phyloP scores from a whole-genome alignment of 2,113 vertebrate species.

The Suricata suricatta region DNA sequence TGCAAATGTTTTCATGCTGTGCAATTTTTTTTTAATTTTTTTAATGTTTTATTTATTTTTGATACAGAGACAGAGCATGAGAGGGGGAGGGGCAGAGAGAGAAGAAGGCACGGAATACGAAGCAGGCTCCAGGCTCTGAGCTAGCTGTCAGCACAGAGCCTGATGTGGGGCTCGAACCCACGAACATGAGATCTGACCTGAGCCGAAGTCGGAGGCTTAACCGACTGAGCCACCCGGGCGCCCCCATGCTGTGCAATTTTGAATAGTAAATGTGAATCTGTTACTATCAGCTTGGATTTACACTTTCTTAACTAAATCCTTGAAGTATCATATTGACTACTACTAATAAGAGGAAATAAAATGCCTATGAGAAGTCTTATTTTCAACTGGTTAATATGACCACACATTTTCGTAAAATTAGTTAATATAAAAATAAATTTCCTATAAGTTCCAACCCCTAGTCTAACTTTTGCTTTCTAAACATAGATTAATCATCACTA shows the following conservation, averaged over 20 bases:
- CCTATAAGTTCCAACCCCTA: not conserved
- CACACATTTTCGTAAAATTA: slow-evolving; percentile 29
- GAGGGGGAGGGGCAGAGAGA: no score
- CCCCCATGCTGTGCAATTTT: not conserved
- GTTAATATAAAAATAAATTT: slow-evolving; percentile 34
- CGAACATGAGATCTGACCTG: no score
- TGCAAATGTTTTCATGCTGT: not conserved
- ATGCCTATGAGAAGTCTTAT: slow-evolving; percentile 2
- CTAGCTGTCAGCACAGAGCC: no score
- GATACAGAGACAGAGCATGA: no score
- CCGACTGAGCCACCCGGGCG: no score
- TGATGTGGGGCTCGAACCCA: no score
- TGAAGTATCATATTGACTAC: not conserved
- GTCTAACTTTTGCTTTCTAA: not conserved
- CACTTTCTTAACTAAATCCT: not conserved
- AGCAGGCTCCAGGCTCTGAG: no score
- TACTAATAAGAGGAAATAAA: not conserved
- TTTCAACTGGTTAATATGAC: not conserved
- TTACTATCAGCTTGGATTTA: not conserved
- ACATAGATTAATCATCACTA: not conserved
- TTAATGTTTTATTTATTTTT: no score
- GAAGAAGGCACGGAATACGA: no score
- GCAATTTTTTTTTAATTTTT: no score
- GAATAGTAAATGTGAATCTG: not conserved
- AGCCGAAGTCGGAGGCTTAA: no score